Percentiles rank a stretch among this genome's conserved stretches.
phyloP scores from a whole-genome alignment of 2,797 vertebrate species.

The Sylvia borin region DNA sequence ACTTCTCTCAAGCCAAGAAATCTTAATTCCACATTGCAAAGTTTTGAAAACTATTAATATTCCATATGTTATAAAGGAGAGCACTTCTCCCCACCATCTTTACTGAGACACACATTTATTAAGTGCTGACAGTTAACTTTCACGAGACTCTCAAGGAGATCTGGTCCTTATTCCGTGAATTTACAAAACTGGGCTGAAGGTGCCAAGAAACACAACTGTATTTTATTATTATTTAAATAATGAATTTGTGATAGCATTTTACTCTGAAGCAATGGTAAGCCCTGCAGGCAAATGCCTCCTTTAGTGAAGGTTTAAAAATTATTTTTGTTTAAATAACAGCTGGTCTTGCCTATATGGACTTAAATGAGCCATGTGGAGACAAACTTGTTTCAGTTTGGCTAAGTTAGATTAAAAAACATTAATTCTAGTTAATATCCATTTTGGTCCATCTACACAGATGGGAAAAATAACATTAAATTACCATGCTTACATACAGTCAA shows the following conservation, averaged over 20 bases:
- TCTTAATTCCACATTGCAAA: conserved; percentile 10
- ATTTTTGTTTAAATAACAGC: conserved; percentile 33
- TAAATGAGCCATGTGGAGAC: conserved; percentile 24
- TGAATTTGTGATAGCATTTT: conserved; percentile 19
- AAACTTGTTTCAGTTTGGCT: conserved; percentile 19
- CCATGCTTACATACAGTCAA: conserved; percentile 37
- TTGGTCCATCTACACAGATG: conserved; percentile 16
- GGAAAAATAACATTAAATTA: conserved; percentile 44
- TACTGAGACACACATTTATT: conserved; percentile 26
- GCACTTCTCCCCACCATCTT: not conserved
- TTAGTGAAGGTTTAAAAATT: not conserved
- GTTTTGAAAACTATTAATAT: conserved; percentile 12
- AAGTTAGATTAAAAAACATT: conserved; percentile 39
- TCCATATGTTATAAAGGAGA: not conserved
- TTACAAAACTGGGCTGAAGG: not conserved
- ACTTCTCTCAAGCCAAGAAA: not conserved
- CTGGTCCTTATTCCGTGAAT: conserved; percentile 22
- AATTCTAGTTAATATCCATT: conserved; percentile 50
- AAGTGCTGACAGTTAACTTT: conserved; percentile 52
- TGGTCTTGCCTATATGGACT: conserved; percentile 9
- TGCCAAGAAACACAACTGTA: conserved; percentile 42
- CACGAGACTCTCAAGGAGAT: conserved; percentile 15
- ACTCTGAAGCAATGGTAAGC: not conserved
- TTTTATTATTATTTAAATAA: conserved; percentile 53
- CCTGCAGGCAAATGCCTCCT: conserved; percentile 13